These are phyloP conservation scores for Leptinotarsa tumamoca DNA, from an alignment of 2,888 invertebrate species.

Conservation along the genomic window DNA sequence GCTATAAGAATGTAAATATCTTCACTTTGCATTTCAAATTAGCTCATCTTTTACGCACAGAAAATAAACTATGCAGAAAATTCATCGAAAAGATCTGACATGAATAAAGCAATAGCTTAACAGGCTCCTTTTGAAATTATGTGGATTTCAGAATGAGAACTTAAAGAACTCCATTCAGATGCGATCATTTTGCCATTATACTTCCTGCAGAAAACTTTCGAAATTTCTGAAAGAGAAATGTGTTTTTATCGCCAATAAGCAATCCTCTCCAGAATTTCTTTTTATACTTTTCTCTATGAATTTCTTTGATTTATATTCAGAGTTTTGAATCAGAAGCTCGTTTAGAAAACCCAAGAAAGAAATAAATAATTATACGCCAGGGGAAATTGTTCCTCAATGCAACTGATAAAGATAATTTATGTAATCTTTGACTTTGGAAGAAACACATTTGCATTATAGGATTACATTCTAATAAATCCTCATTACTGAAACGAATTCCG, in stretches of 20 bases:
- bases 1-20: slow-evolving; percentile 32
- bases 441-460: background rate
- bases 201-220: slow-evolving; percentile 4
- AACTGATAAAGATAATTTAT: slow-evolving; percentile 6
- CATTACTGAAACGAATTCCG: background rate
- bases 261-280: background rate
- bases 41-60: slow-evolving; percentile 2
- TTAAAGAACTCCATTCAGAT: slow-evolving; percentile 9
- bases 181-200: slow-evolving; percentile 15
- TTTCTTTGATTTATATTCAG: slow-evolving; percentile 8
- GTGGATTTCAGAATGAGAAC: slow-evolving; percentile 7
- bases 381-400: background rate
- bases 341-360: background rate
- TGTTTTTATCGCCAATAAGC: slow-evolving; percentile 14
- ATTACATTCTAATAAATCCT: background rate
- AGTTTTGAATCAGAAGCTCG: background rate
- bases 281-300: background rate
- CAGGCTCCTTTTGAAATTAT: slow-evolving; percentile 10
- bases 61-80: slow-evolving; percentile 15
- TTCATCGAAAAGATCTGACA: slow-evolving; percentile 12
- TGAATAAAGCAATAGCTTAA: slow-evolving; percentile 15
- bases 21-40: slow-evolving; percentile 32
- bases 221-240: background rate
- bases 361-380: background rate
- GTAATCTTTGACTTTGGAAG: background rate